Conservation (phyloP, 2,888 invertebrate species). For the Corbicula japonica region DNA sequence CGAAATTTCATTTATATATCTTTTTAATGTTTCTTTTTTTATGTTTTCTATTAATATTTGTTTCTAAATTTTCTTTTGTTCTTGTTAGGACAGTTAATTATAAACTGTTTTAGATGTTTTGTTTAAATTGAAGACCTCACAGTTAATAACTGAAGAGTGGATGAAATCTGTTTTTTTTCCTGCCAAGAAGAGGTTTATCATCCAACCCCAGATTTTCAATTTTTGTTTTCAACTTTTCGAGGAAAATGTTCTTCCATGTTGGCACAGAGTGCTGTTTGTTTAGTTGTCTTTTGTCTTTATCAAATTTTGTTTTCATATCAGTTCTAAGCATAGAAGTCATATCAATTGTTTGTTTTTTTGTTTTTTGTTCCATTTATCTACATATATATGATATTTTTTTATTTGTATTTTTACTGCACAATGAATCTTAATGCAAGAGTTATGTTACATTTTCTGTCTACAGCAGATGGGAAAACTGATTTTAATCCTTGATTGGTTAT, state of each 20-base stretch:
- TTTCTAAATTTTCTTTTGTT: not conserved
- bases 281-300: not conserved
- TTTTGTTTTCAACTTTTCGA: not conserved
- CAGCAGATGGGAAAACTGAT: conserved; percentile 28
- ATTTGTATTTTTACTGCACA: conserved; percentile 42
- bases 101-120: not conserved
- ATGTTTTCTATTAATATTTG: too few relatives aligned
- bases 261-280: not conserved
- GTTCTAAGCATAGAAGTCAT: too few relatives aligned
- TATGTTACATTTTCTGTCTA: conserved; percentile 25
- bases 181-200: too few relatives aligned
- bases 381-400: conserved; percentile 5
- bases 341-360: too few relatives aligned
- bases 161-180: too few relatives aligned
- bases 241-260: not conserved
- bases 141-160: not conserved
- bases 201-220: not conserved
- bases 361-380: not conserved
- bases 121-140: not conserved
- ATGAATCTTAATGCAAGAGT: conserved; percentile 58
- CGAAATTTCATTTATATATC: too few relatives aligned
- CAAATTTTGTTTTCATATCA: too few relatives aligned
- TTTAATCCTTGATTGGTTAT: conserved; percentile 22
- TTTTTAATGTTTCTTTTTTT: too few relatives aligned
- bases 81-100: not conserved